phyloP scores from a whole-genome alignment of 2,797 vertebrate genomes.

The Myoxocephalus aenaeus region DNA sequence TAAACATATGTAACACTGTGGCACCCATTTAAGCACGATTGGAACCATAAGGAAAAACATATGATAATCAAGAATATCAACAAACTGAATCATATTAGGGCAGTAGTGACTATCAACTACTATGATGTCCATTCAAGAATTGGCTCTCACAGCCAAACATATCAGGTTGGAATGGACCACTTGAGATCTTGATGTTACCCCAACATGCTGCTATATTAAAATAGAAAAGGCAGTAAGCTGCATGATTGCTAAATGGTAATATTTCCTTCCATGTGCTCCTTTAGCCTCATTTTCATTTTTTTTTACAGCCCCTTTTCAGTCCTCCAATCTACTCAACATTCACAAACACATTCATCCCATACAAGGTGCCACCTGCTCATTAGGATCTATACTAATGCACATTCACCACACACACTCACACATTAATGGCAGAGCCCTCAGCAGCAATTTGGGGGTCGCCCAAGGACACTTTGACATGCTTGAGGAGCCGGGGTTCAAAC shows the following conservation, averaged over 20 bases:
- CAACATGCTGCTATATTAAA: conserved; percentile 1
- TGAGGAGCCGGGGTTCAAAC: too few species aligned
- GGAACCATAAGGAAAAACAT: not conserved
- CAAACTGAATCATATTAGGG: not conserved
- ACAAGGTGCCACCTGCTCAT: too few species aligned
- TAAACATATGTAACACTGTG: too few species aligned
- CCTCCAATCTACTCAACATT: too few species aligned
- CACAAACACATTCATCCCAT: too few species aligned
- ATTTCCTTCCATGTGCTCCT: conserved; percentile 1
- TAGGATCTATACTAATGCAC: too few species aligned
- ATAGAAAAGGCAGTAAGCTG: not conserved
- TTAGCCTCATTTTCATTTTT: not conserved
- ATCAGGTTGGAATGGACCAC: not conserved
- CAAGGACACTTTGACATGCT: too few species aligned
- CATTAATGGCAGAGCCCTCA: too few species aligned
- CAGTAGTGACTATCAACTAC: not conserved
- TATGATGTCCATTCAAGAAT: not conserved
- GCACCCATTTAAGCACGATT: too few species aligned
- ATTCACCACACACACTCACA: not conserved
- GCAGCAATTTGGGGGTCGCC: too few species aligned
- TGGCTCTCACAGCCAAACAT: not conserved
- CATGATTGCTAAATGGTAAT: conserved; percentile 8
- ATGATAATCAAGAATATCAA: not conserved
- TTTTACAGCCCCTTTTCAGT: too few species aligned
- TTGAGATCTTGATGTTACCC: conserved; percentile 2